Conservation (phyloP, 37 sponge, comb jelly and placozoan species). For the Eunapius fragilis region DNA sequence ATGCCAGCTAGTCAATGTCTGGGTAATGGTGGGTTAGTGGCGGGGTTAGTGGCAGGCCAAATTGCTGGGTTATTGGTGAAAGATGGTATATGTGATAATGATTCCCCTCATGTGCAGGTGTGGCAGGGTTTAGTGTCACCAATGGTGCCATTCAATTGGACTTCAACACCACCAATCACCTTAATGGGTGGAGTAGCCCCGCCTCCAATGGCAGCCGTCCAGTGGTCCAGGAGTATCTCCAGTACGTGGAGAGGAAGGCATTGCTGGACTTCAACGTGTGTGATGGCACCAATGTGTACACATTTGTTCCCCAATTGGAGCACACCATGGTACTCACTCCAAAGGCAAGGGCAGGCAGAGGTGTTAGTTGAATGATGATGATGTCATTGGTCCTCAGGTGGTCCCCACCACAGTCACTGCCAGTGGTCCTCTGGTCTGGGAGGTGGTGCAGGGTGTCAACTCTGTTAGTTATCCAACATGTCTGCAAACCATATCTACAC, state of each 20-base stretch:
- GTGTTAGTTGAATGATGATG: neutral
- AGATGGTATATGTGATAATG: too few species aligned
- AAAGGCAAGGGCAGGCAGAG: neutral
- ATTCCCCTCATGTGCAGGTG: neutral
- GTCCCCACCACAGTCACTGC: conserved; percentile 15
- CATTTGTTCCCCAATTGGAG: conserved; percentile 47
- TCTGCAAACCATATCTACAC: too few species aligned
- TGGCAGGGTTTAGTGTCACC: neutral
- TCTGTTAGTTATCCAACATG: conserved; percentile 21
- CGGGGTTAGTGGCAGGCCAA: too few species aligned
- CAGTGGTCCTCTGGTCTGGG: conserved; percentile 52
- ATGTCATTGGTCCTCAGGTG: neutral
- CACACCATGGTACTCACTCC: conserved; percentile 6
- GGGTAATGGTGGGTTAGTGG: too few species aligned
- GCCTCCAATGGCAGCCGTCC: neutral
- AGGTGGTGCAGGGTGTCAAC: conserved; percentile 37
- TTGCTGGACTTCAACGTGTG: conserved; percentile 15
- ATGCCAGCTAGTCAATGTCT: too few species aligned
- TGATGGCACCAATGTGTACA: conserved; percentile 59
- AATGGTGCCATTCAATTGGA: conserved; percentile 18
- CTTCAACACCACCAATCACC: conserved; percentile 12
- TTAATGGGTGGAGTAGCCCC: neutral
- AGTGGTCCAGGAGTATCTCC: conserved; percentile 12
- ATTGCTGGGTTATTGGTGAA: too few species aligned
- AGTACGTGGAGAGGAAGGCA: conserved; percentile 29